Percentiles rank a stretch among this genome's conserved stretches.
phyloP scores from a whole-genome alignment of 2,888 invertebrate genomes.

The Sinelater perroti region DNA sequence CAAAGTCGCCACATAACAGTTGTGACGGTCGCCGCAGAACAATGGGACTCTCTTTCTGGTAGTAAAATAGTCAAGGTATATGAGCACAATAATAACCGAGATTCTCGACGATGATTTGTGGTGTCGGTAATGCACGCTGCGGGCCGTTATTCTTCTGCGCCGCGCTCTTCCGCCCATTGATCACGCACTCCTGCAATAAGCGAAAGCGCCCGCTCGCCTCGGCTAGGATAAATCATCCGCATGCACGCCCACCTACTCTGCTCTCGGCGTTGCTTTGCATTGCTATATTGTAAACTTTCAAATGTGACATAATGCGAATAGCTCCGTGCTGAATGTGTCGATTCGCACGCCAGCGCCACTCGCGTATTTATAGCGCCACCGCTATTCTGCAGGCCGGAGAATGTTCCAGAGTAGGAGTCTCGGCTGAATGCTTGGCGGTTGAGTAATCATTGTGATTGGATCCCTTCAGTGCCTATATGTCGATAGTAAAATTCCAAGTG shows the following conservation, averaged over 20 bases:
- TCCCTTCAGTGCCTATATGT: too few species aligned
- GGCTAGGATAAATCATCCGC: constrained; percentile 40
- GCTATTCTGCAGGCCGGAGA: too few species aligned
- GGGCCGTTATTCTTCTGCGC: constrained; percentile 37
- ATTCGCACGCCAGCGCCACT: constrained; percentile 6
- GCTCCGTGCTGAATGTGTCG: constrained; percentile 4
- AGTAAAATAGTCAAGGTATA: constrained; percentile 11
- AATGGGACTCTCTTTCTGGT: constrained; percentile 2
- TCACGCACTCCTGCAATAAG: constrained; percentile 43
- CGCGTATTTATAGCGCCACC: constrained; percentile 10
- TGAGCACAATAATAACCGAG: constrained; percentile 21
- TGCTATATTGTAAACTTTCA: constrained; percentile 26
- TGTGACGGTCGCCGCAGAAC: too few species aligned
- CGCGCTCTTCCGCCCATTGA: constrained; percentile 41
- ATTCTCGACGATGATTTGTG: constrained; percentile 28
- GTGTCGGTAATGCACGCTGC: constrained; percentile 26
- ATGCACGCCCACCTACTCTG: constrained; percentile 30
- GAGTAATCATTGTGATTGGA: too few species aligned
- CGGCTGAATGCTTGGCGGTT: too few species aligned
- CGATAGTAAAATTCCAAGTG: too few species aligned
- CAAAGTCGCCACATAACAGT: too few species aligned
- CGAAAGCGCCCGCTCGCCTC: constrained; percentile 41
- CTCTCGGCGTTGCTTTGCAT: constrained; percentile 25
- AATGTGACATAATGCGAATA: constrained; percentile 29
- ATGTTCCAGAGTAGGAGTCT: too few species aligned